phyloP scores from a whole-genome alignment of 2,888 invertebrate genomes.

The Parelbella ahira region DNA sequence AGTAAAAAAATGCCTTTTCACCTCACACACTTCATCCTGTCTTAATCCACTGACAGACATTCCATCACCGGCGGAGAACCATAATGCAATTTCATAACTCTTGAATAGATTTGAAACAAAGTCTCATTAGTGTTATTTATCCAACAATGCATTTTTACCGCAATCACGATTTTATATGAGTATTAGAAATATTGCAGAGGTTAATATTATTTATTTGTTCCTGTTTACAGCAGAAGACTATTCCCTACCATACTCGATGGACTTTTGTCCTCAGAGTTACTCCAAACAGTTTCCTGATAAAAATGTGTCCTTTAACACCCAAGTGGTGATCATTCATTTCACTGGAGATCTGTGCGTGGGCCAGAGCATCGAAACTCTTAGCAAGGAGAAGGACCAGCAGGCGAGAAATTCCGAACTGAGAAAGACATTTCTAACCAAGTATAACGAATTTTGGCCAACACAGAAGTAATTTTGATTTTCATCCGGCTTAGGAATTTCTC shows the following conservation, averaged over 20 bases:
- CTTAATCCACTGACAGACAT: too few relatives aligned
- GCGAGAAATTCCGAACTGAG: constrained; percentile 82
- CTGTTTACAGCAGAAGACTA: constrained; percentile 47
- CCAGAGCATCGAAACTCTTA: constrained; percentile 80
- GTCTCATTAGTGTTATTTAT: too few relatives aligned
- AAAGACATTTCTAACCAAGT: constrained; percentile 75
- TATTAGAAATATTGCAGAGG: too few relatives aligned
- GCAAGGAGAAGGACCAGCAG: constrained; percentile 83
- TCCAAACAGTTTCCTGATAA: constrained; percentile 62
- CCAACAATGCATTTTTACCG: too few relatives aligned
- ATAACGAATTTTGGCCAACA: constrained; percentile 71
- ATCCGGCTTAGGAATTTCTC: too few relatives aligned
- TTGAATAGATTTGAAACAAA: too few relatives aligned
- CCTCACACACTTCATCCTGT: too few relatives aligned
- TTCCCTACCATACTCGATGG: constrained; percentile 52
- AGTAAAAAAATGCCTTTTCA: too few relatives aligned
- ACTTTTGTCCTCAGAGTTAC: constrained; percentile 56
- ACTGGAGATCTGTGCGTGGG: constrained; percentile 78
- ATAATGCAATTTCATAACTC: too few relatives aligned
- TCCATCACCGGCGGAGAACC: too few relatives aligned
- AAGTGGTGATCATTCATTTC: constrained; percentile 83
- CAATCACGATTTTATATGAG: too few relatives aligned
- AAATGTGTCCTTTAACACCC: constrained; percentile 73
- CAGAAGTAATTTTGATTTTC: constrained; percentile 66
- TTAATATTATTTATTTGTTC: too few relatives aligned